Conservation (phyloP, 2,888 invertebrate species). For the Stenodema calcarata region DNA sequence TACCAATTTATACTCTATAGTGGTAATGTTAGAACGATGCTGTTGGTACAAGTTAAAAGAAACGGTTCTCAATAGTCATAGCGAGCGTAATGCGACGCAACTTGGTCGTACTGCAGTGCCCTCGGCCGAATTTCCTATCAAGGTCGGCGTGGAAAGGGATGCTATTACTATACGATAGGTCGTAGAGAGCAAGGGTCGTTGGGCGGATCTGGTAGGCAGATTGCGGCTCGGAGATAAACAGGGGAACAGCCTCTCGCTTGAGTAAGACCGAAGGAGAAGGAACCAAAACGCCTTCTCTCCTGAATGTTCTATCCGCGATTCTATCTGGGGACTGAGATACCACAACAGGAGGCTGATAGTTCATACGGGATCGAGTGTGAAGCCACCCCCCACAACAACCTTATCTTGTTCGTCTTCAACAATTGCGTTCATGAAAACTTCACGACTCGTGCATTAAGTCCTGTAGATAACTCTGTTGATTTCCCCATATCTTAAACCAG, state of each 20-base stretch:
- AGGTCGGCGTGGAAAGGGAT: not conserved
- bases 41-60: no score
- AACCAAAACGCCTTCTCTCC: not conserved
- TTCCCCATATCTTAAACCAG: no score
- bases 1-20: no score
- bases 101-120: not conserved
- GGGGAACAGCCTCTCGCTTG: not conserved
- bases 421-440: no score
- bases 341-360: no score
- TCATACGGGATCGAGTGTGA: no score
- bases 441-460: no score
- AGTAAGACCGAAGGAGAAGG: not conserved
- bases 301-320: not conserved
- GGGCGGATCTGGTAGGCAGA: slow-evolving; percentile 18
- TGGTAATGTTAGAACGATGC: no score
- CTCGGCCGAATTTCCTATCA: not conserved
- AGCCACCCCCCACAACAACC: no score
- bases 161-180: slow-evolving; percentile 6
- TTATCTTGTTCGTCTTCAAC: no score
- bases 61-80: no score
- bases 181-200: not conserved
- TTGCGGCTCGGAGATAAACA: slow-evolving; percentile 24
- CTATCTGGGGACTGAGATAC: not conserved
- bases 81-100: not conserved
- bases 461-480: no score